Evolutionary conservation across 1,140 invertebrate species (phyloP), one percentile per base, ranked within the genome.

Genomic region (Cryptotermes secundus): DNA sequence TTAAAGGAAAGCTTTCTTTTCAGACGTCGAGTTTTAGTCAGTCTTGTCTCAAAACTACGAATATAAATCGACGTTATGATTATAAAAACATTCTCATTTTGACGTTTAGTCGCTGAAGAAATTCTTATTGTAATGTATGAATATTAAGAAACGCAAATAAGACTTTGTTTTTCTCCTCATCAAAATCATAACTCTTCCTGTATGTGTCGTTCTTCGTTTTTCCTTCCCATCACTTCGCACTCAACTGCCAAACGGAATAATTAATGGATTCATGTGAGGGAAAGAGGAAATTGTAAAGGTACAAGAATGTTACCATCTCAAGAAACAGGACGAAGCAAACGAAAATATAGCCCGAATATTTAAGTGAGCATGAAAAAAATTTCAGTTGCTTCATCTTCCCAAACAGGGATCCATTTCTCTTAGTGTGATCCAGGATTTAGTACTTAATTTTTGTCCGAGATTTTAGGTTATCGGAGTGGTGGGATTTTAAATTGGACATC

Each of bases 121-220:
- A 72, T 72, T 72, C 59, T 26, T 72, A 72, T 72, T 72, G 59
- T 72, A 72, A 72, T 72, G 26, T 12, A 31, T 72, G 59, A 72
- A 72, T 72, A 72, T 72, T 72, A 72, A 72, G n/a, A 31, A 72
- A 72, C 59, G 59, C 59, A 72, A 72, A 72, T 72, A n/a, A n/a
- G n/a, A n/a, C 59, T 72, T 72, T 72, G 14, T 72, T 72, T 72
- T 72, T 72, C 26, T 72, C 14, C 59, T 72, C 59, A 72, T 72
- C 59, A 10, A 31, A 72, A 72, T 72, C 59, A 31, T 72, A n/a
- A 72, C 59, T 72, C 59, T 72, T 72, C n/a, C 0, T 31, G 59
- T 72, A 31, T 72, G 59, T 72, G 0, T n/a, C n/a, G 7, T 49
- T 49, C 59, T 31, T 7, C n/a, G 2, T 72, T 12, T n/a, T 14